Base-by-base conservation (phyloP, 1,140 invertebrate genomes). In the Danaus melanippus region DNA sequence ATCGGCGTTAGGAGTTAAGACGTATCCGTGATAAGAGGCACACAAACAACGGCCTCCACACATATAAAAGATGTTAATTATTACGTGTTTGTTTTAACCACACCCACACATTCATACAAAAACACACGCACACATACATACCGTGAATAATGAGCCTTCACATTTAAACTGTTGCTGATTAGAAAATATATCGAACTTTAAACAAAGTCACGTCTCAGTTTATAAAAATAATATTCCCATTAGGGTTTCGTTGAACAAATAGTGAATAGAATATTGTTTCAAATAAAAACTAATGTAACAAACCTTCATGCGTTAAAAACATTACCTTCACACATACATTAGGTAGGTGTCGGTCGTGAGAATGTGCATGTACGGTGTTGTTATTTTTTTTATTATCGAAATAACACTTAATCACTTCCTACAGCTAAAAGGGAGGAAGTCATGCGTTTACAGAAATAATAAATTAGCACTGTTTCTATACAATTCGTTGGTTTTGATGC, bases 381-480 rank as follows among this genome's bases (percentile, higher is more conserved):
- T 80, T 75, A 72, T 75, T 83, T 80, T 81, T 76, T 81, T 74
- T 78, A 32, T 32, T 32, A 76, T 79, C 65, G 67, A 74, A 79
- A 74, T 72, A 75, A 62, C 69, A 75, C 71, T 80, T 85, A 85
- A 85, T 85, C 80, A 78, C 77, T 85, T 85, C 79, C 79, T 82
- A 81, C 74, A 80, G 67, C 67, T 78, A 72, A 75, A 81, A 84
- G 72, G 72, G 77, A 77, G 82, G 82, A 85, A 85, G 76, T 83
- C 71, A 67, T 76, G 79, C 76, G 71, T 81, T 82, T 80, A 78
- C 69, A 79, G 71, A 81, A 83, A 81, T 80, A 85, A 78, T 82
- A 84, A 79, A 84, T 82, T 82, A 81, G 78, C 72, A 63, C 67
- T 74, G 68, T 76, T 79, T 76, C 73, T 74, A 78, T 78, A 71